These are phyloP conservation scores for Stenichneumon culpator DNA, from an alignment of 2,888 invertebrate genomes.

Conservation along the genomic window DNA sequence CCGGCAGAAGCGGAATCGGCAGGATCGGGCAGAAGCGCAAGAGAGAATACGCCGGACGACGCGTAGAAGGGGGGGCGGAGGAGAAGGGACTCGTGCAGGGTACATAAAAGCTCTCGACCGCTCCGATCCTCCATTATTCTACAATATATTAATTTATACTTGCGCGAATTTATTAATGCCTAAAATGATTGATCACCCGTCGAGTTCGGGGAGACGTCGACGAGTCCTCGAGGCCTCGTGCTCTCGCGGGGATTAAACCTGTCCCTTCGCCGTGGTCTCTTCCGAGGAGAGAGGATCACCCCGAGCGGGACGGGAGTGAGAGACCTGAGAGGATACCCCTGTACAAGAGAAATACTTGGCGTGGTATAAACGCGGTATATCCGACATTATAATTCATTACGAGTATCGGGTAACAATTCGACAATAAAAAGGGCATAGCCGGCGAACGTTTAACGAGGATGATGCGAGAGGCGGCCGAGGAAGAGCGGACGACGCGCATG, in stretches of 20 bases:
- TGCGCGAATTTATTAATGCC: constrained; percentile 65
- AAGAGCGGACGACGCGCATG: constrained; percentile 29
- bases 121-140: constrained; percentile 22
- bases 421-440: constrained; percentile 76
- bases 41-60: neutral
- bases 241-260: constrained; percentile 61
- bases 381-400: constrained; percentile 80
- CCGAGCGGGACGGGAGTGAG: neutral
- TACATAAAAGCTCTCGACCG: constrained; percentile 15
- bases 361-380: constrained; percentile 34
- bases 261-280: constrained; percentile 12
- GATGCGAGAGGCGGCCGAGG: constrained; percentile 48
- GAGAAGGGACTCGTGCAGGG: neutral
- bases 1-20: neutral
- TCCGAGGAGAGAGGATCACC: neutral
- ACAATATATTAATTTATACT: constrained; percentile 64
- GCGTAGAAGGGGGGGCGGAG: neutral
- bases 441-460: constrained; percentile 72
- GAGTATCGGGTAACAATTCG: constrained; percentile 76
- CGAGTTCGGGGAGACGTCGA: constrained; percentile 41
- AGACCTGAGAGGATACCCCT: constrained; percentile 41
- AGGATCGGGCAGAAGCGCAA: neutral
- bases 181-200: constrained; percentile 66
- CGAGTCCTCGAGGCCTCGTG: neutral
- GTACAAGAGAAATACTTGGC: constrained; percentile 3